phyloP scores from a whole-genome alignment of 2,797 vertebrate species.

The Oreonectes daqikongensis region DNA sequence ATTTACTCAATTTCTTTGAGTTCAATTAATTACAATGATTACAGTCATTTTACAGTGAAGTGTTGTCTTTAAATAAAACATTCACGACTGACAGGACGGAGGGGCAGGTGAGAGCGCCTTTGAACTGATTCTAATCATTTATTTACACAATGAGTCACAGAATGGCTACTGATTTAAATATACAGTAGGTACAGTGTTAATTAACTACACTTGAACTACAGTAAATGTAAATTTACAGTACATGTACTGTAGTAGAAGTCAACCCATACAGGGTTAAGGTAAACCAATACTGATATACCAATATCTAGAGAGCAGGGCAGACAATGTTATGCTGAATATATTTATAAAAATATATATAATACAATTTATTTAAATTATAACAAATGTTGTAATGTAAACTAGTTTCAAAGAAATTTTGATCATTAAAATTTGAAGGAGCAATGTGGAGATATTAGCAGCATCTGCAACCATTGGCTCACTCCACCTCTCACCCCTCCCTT shows the following conservation, averaged over 20 bases:
- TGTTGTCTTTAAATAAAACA: background rate
- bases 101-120: background rate
- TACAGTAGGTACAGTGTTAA: background rate
- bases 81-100: background rate
- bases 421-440: too few relatives aligned
- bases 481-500: too few relatives aligned
- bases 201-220: background rate
- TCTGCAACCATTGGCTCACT: too few relatives aligned
- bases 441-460: too few relatives aligned
- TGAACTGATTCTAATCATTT: background rate
- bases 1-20: conserved; percentile 23
- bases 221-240: background rate
- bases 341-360: background rate
- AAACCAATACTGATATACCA: background rate
- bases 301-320: background rate
- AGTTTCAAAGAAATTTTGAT: too few relatives aligned
- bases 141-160: background rate
- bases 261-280: background rate
- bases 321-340: background rate
- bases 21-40: conserved; percentile 27
- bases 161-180: background rate
- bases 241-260: background rate
- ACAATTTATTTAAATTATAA: background rate
- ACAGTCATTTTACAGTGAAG: conserved; percentile 26
- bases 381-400: background rate